Evolutionary conservation across 2,797 vertebrate genomes (phyloP).

Genomic region (Pseudomugil tenellus): DNA sequence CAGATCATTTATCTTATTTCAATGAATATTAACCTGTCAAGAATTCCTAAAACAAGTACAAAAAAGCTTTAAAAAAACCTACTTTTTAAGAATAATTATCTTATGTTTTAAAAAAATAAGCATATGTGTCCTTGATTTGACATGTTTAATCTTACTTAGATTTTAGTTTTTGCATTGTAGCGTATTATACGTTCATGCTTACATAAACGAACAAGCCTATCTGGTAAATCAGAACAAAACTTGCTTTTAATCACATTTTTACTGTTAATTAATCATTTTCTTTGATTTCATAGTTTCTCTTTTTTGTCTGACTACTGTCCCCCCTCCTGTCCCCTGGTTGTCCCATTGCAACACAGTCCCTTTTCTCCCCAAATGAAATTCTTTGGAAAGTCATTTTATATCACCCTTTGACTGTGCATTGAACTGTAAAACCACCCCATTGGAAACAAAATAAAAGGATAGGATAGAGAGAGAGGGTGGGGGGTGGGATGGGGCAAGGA

Average conservation of each 20-base stretch:
- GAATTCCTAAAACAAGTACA: too few relatives aligned
- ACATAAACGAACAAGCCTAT: neutral
- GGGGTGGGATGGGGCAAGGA: constrained; percentile 72
- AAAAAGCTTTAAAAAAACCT: too few relatives aligned
- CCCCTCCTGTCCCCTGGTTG: constrained; percentile 46
- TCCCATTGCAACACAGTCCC: constrained; percentile 69
- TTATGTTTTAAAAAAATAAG: too few relatives aligned
- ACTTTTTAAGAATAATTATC: too few relatives aligned
- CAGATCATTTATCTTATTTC: too few relatives aligned
- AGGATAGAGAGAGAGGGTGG: constrained; percentile 67
- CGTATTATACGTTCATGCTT: neutral
- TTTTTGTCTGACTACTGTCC: constrained; percentile 20
- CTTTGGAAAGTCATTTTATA: constrained; percentile 89
- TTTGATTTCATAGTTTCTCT: constrained; percentile 15
- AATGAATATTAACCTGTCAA: too few relatives aligned
- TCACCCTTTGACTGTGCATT: constrained; percentile 88
- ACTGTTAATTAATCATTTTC: constrained; percentile 32
- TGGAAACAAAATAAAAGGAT: constrained; percentile 87
- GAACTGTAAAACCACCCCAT: constrained; percentile 89
- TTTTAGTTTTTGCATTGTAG: too few relatives aligned
- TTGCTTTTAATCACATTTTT: constrained; percentile 23
- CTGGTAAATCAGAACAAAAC: neutral
- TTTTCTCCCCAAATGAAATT: constrained; percentile 82
- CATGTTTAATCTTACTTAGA: too few relatives aligned
- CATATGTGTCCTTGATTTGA: too few relatives aligned